Evolutionary conservation across 2,113 vertebrate genomes (phyloP), one percentile per base, ranked within the genome.

Genomic region (Salvelinus sp.): DNA sequence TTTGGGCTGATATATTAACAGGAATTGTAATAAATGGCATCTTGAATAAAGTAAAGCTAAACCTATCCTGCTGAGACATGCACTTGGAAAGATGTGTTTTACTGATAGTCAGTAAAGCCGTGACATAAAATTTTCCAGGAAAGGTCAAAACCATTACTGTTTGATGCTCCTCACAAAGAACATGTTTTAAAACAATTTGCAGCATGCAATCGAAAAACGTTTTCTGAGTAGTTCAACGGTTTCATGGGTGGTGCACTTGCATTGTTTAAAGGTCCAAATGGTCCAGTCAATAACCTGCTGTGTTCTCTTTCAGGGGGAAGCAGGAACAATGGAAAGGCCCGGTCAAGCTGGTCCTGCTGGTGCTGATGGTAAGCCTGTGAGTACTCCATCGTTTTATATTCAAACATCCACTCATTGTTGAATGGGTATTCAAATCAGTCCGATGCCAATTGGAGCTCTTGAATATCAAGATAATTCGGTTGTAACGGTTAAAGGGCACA

Each of bases 341-440:
- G 96, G 97, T 79, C 93, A 93, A 85, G 92, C 94, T 88, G 97
- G 97, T 89, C 93, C 93, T 86, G 87, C 93, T 94, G 97, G 97
- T 96, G 95, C 96, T 97, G 97, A 98, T 95, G 97, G 97, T 99
- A 99, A 99, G 97, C 97, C 96, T 99, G 97, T 98, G 97, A 99
- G 97, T 99, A 98, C 97, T 96, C 93, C 90, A 96, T 89, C 93
- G 93, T 96, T 97, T 95, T 91, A 93, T 93, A 93, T 92, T 83
- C 88, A 92, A 88, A 90, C 86, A 88, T 84, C 70, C 76, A 82
- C 28, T 60, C 66, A 54, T 54, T 54, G 50, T 54, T 54, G 30
- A 54, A 54, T 54, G 50, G 50, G 50, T 18, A 3, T 54, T 12
- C 16, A 18, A 25, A 12, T 25, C 25, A 13, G 4, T 65, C 25